Evolutionary conservation across 2,113 vertebrate genomes (phyloP).

Genomic region (Rattus norvegicus): DNA sequence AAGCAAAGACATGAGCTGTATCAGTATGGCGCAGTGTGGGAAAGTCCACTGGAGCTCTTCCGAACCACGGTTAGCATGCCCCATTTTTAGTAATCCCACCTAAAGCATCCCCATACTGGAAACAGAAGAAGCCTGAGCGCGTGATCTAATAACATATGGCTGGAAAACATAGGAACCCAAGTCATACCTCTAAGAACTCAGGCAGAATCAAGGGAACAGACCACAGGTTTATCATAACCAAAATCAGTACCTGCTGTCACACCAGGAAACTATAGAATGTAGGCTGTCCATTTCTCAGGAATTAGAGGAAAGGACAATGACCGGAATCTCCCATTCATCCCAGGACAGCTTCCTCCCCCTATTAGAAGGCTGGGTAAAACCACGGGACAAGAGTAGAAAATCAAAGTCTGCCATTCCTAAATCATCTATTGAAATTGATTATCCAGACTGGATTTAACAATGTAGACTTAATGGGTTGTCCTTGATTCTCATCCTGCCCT

Average conservation of each 20-base stretch:
- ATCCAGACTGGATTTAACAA: neutral
- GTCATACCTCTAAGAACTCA: neutral
- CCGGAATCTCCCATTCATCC: neutral
- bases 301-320: neutral
- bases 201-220: neutral
- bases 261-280: neutral
- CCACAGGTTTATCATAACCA: neutral
- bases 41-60: neutral
- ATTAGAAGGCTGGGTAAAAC: neutral
- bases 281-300: neutral
- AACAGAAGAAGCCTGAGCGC: neutral
- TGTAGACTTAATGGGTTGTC: neutral
- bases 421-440: neutral
- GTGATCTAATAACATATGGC: neutral
- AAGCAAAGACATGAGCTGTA: neutral
- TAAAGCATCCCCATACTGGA: neutral
- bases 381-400: conserved; percentile 5
- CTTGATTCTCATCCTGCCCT: neutral
- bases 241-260: neutral
- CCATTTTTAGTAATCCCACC: too few species aligned
- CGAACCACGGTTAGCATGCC: neutral
- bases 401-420: neutral
- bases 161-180: neutral
- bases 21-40: neutral
- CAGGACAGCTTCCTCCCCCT: neutral